phyloP scores from a whole-genome alignment of 2,888 invertebrate genomes.

The Flabesymbios commensalis region DNA sequence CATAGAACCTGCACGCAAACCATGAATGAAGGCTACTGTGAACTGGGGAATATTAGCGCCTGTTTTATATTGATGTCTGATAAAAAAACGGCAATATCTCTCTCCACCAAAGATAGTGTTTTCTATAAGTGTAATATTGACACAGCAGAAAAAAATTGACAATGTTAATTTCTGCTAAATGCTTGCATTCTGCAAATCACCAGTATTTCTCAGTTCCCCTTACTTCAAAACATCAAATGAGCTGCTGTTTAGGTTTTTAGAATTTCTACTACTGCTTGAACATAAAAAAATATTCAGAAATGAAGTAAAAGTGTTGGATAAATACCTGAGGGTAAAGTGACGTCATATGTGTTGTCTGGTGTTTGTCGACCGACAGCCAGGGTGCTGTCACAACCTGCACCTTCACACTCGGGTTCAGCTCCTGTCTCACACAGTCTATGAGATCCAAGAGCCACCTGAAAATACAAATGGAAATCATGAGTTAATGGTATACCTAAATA shows the following conservation, averaged over 20 bases:
- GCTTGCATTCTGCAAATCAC: no score
- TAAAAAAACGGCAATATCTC: no score
- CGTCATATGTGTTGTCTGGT: constrained; percentile 47
- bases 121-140: no score
- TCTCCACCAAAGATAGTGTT: no score
- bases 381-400: constrained; percentile 47
- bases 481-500: not conserved
- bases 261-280: not conserved
- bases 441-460: constrained; percentile 55
- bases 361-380: constrained; percentile 40
- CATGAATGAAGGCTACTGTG: no score
- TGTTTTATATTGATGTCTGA: no score
- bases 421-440: constrained; percentile 37
- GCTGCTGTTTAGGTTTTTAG: not conserved
- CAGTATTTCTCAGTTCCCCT: no score
- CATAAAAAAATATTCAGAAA: not conserved
- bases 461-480: not conserved
- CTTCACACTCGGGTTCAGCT: constrained; percentile 39
- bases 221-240: not conserved
- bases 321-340: constrained; percentile 52
- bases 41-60: no score
- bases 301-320: not conserved
- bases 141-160: no score
- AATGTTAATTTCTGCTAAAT: no score
- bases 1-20: no score